Evolutionary conservation across 2,888 invertebrate species (phyloP), one percentile per base, ranked within the genome.

Genomic region (Acanthosepion lycidas): DNA sequence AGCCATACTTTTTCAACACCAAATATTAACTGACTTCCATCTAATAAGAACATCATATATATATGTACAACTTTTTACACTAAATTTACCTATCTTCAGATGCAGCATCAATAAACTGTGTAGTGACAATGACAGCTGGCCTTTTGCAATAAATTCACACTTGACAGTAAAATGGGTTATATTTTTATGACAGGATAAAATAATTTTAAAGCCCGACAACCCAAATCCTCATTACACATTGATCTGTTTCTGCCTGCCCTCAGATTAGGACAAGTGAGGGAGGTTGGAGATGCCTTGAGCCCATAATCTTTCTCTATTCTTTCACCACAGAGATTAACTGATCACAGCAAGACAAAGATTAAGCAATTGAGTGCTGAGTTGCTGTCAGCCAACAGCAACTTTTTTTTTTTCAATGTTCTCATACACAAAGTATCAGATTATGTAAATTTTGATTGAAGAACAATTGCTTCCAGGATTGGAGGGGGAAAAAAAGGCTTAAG

Each of bases 261-360:
- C 78, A 78, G 78, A 78, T 78, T 78, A 78, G n/a, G n/a, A 78
- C n/a, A 78, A 78, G 33, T 15, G n/a, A 33, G 78, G 78, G 59
- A 23, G 20, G 59, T 59, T 59, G 59, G 59, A 59, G 59, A n/a
- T n/a, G n/a, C 78, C 78, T 33, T n/a, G 78, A 78, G n/a, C n/a
- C 78, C n/a, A 33, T 78, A 78, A 78, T 78, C 78, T 78, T 78
- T 78, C 78, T n/a, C 78, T 78, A 78, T 78, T 78, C 78, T 78
- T 78, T 78, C 33, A 78, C 78, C 12, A n/a, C n/a, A 78, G 5
- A 15, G 78, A 78, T 78, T 78, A 78, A 33, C 78, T 18, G 78
- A 78, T 78, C 78, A 78, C 78, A 33, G 78, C 78, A 78, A 78
- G 78, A 78, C 78, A 33, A 78, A 78, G 78, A 78, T 78, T 78